Base-by-base conservation (phyloP, 2,888 invertebrate species). In the Hemithea aestivaria region DNA sequence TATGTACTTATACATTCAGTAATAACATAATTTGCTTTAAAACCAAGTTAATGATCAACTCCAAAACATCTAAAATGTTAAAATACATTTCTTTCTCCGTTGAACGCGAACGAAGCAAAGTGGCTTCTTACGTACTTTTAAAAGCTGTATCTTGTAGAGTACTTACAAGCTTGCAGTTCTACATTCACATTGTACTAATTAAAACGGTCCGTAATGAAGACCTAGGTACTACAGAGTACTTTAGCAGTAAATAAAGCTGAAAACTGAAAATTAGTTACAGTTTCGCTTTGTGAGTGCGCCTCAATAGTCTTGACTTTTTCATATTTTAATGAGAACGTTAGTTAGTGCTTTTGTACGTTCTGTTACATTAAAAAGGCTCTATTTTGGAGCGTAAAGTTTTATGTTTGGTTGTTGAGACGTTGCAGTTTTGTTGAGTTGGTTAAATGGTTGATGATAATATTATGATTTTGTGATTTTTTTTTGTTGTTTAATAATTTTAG, bases 111-210 rank as follows among this genome's bases (percentile, higher is more conserved):
- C 51, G 54, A n/a, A 26, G 32, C 53, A 40, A 51, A 56, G 52
- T 53, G 57, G 45, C 42, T 45, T 51, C 37, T 53, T 50, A 39
- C 45, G 48, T 50, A 45, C 46, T 39, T 40, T 31, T 40, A 64
- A 66, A 62, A 60, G 53, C 51, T 53, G 56, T 47, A 48, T 48
- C 57, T 51, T 48, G 53, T 56, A 61, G 61, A 65, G 64, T 56
- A 58, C 67, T 69, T 63, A 60, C 49, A 56, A 63, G 64, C 72
- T 73, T 61, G 58, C 57, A 62, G 65, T 73, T 73, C 62, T 23
- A 63, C 75, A 74, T 60, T 58, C 67, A 58, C 68, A 69, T 73
- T 77, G 66, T 72, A 65, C 73, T 83, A 82, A 84, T 84, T 84
- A 82, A 81, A 79, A 76, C 71, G 66, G 71, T 59, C 56, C 51